Percentiles rank a stretch among this genome's conserved stretches.
Evolutionary conservation across 2,113 vertebrate species (phyloP).

Genomic region (Chloropsis hardwickii): DNA sequence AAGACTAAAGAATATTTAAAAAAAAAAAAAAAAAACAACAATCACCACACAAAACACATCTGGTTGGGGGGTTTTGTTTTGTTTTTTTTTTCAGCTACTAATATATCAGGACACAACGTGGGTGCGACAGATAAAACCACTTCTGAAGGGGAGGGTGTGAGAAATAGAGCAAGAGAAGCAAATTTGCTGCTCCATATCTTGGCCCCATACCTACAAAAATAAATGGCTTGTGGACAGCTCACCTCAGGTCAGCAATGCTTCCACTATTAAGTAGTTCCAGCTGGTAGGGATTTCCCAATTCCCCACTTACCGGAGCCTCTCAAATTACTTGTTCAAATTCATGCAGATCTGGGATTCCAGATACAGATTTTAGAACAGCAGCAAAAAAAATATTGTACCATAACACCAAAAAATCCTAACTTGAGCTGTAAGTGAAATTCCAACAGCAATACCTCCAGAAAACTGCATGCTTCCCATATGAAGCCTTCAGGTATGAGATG

Average conservation of each 20-base stretch:
- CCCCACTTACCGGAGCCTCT: neutral
- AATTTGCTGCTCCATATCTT: neutral
- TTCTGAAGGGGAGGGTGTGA: neutral
- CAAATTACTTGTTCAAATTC: slow-evolving; percentile 6
- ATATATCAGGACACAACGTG: neutral
- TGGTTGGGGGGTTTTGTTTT: neutral
- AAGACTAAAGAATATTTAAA: neutral
- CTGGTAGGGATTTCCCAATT: slow-evolving; percentile 11
- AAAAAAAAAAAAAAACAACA: neutral
- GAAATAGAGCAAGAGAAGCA: neutral
- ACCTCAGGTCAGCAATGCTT: slow-evolving; percentile 35
- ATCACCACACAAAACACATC: neutral
- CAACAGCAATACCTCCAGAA: neutral
- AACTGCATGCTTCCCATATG: neutral
- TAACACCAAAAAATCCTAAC: neutral
- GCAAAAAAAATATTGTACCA: neutral
- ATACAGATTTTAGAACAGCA: neutral
- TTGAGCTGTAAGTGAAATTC: neutral
- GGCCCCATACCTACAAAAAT: neutral
- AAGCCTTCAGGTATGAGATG: neutral
- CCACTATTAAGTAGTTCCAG: slow-evolving; percentile 7
- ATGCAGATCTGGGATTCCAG: neutral
- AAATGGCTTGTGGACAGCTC: slow-evolving; percentile 18
- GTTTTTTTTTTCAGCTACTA: neutral
- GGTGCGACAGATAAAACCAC: neutral